phyloP scores from a whole-genome alignment of 2,888 invertebrate genomes.

The Chrysotoxum bicinctum region DNA sequence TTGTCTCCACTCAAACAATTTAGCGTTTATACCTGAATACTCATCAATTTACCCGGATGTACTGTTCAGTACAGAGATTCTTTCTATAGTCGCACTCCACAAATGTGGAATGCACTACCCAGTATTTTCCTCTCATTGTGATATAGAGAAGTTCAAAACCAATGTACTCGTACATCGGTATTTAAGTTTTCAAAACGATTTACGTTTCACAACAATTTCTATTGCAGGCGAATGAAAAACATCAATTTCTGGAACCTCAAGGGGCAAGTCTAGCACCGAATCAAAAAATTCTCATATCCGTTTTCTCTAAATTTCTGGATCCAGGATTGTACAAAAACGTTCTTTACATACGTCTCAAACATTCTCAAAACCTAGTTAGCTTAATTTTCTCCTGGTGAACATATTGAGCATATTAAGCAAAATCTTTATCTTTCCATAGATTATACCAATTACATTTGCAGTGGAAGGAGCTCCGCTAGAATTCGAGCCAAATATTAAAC shows the following conservation, averaged over 20 bases:
- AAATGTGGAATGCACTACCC: too few relatives aligned
- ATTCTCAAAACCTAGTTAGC: slow-evolving; percentile 74
- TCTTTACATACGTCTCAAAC: slow-evolving; percentile 75
- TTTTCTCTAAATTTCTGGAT: slow-evolving; percentile 76
- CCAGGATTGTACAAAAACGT: slow-evolving; percentile 77
- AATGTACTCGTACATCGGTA: too few relatives aligned
- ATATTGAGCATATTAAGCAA: not conserved
- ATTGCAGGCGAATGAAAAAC: slow-evolving; percentile 71
- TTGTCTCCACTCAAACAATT: too few relatives aligned
- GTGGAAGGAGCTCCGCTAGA: slow-evolving; percentile 77
- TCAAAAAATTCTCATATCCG: slow-evolving; percentile 76
- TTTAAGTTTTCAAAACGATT: too few relatives aligned
- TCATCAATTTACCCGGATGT: too few relatives aligned
- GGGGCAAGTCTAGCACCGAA: slow-evolving; percentile 77
- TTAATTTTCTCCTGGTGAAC: not conserved
- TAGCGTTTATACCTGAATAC: too few relatives aligned
- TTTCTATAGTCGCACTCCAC: too few relatives aligned
- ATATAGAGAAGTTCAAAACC: too few relatives aligned
- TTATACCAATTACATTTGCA: slow-evolving; percentile 76
- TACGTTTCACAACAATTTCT: not conserved
- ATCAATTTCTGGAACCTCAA: slow-evolving; percentile 74
- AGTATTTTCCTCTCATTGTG: too few relatives aligned
- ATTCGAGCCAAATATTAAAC: slow-evolving; percentile 76
- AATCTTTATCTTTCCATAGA: slow-evolving; percentile 68
- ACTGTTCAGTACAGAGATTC: too few relatives aligned